phyloP scores from a whole-genome alignment of 1,140 invertebrate genomes.

The Drosophila nikananu region DNA sequence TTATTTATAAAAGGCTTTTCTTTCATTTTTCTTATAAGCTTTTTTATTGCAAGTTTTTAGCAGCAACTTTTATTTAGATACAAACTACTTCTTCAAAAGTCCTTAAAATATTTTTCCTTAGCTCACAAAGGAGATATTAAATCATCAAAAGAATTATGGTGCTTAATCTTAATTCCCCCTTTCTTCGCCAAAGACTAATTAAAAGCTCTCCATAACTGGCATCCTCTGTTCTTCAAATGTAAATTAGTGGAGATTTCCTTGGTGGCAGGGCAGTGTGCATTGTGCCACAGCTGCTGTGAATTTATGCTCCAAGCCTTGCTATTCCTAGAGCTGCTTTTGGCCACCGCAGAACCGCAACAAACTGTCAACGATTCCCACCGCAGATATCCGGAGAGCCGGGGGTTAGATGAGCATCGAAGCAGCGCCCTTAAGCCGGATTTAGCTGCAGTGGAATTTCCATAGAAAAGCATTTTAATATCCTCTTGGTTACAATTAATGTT shows the following conservation, averaged over 20 bases:
- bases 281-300: constrained; percentile 48
- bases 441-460: neutral
- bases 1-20: accelerated
- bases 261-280: constrained; percentile 16
- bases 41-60: too few relatives aligned
- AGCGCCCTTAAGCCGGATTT: constrained; percentile 7
- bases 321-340: constrained; percentile 16
- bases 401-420: constrained; percentile 6
- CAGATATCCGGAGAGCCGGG: constrained; percentile 19
- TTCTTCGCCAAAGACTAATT: neutral
- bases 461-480: constrained; percentile 8
- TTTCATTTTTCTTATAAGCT: too few relatives aligned
- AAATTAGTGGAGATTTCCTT: constrained; percentile 21
- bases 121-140: neutral
- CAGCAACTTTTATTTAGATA: neutral
- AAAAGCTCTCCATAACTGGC: constrained; percentile 3
- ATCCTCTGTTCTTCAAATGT: neutral
- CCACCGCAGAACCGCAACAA: constrained; percentile 43
- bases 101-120: neutral
- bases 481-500: constrained; percentile 15
- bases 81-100: too few relatives aligned
- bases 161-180: neutral
- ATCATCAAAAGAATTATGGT: neutral
- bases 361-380: constrained; percentile 51
- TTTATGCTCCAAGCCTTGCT: constrained; percentile 25